Base-by-base conservation (phyloP, 2,888 invertebrate species). In the Dichetophora obliterata region DNA sequence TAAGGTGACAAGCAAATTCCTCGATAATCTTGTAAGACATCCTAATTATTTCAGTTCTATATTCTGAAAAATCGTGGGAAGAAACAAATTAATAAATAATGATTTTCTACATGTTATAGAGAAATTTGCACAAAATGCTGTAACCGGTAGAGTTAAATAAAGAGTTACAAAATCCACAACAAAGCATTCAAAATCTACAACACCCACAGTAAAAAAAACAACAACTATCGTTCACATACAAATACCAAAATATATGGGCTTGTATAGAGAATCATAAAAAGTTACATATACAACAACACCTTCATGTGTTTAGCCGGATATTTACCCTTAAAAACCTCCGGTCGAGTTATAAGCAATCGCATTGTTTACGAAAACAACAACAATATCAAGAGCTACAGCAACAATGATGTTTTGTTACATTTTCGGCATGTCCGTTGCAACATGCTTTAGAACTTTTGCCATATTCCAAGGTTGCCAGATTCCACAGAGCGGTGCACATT, bases 261-360 rank as follows among this genome's bases (percentile, higher is more conserved):
- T 11, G 22, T 6, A 57, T 8, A 34, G 22, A 69, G n/a, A 69
- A 2, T 50, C 69, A 52, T 19, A 57, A 16, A 69, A 6, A n/a
- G 6, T 6, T n/a, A 19, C 34, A 37, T 14, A 57, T 16, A 6
- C 57, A 5, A 57, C 37, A 54, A 59, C 37, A 68, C 68, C 48
- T 52, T 68, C 50, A 68, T 68, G 50, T 63, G 48, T 63, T 61
- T 73, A 43, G 31, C 37, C 48, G 48, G 72, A 73, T 73, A 59
- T 61, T 73, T 73, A 59, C 48, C 59, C 72, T 73, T 73, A 61
- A 73, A 73, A 73, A 73, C 61, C 61, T 73, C 72, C 72, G 72
- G 72, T 73, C 48, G 61, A 61, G 48, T 73, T 73, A 73, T 73
- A 73, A 73, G 61, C 68, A 68, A 68, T 68, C 37, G 31, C 66